Evolutionary conservation across 2,888 invertebrate species (phyloP), one percentile per base, ranked within the genome.

Genomic region (Nomada ruficornis): DNA sequence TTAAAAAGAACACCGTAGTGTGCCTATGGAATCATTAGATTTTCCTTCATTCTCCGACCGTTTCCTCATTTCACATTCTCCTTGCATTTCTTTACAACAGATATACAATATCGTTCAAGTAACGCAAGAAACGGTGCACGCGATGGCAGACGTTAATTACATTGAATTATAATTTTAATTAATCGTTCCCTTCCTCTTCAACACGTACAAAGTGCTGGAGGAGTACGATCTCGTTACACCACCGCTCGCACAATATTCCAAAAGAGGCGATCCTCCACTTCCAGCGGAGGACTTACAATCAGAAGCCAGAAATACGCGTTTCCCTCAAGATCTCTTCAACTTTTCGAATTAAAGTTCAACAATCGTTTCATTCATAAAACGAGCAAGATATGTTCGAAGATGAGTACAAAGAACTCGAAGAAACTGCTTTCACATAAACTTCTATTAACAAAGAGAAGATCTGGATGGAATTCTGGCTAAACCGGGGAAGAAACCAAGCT

Each of bases 401-500:
- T 1, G 18, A 9, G 11, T 18, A 36, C 5, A 23, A 15, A 36
- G 36, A 36, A 36, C 2, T 7, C 10, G 15, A 18, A 29, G 20
- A 20, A 20, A 71, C 7, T 5, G 18, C 23, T 36, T 15, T 11
- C 20, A 44, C 18, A 18, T 15, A 15, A 23, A 47, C 1, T n/a
- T 15, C 13, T 11, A 7, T 15, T 0, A 0, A n/a, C 18, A 18
- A 52, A 13, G 20, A 54, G 57, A 18, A 42, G 64, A 77, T 75
- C 57, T 20, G 18, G n/a, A 57, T 57, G 57, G 57, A 36, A 36
- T 29, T 29, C 18, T 63, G 29, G 13, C 50, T 54, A 10, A 23
- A n/a, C 13, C 23, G n/a, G 18, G 60, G 20, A 59, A 65, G 60
- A 60, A 77, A 77, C 77, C 77, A 52, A 18, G 47, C 54, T 36